Conservation (phyloP, 2,113 vertebrate genomes). For the Hydrochoerus hydrochaeris region DNA sequence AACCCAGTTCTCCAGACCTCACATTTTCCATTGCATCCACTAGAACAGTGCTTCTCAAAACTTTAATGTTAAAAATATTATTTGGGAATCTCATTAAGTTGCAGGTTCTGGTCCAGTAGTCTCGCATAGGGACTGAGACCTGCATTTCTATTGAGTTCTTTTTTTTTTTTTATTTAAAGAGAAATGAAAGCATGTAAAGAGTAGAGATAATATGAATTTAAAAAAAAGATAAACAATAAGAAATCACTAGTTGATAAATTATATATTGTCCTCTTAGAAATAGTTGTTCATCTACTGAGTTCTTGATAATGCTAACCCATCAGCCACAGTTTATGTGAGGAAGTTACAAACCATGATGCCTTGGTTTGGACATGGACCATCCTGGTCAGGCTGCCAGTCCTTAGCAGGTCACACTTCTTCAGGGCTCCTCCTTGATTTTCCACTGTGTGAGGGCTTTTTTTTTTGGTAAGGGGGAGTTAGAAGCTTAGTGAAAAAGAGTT, state of each 20-base stretch:
- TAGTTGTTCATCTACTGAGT: too few relatives aligned
- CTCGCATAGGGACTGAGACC: background rate
- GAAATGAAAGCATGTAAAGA: too few relatives aligned
- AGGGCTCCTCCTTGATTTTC: background rate
- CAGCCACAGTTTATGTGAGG: background rate
- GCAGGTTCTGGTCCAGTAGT: background rate
- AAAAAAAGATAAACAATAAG: too few relatives aligned
- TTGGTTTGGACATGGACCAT: background rate
- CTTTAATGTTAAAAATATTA: background rate
- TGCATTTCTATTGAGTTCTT: background rate
- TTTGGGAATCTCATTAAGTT: background rate
- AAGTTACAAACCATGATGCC: background rate
- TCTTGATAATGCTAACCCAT: background rate
- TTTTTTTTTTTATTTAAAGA: too few relatives aligned
- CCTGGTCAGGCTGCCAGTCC: background rate
- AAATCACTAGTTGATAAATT: too few relatives aligned
- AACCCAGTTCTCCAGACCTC: background rate
- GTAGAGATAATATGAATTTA: too few relatives aligned
- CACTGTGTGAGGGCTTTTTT: background rate
- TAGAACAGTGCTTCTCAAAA: background rate
- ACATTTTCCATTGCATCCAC: background rate
- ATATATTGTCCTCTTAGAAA: too few relatives aligned
- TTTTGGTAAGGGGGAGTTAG: background rate
- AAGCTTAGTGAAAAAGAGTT: background rate
- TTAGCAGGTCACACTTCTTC: background rate